Evolutionary conservation across 1,140 invertebrate genomes (phyloP), one percentile per base, ranked within the genome.

Genomic region (Aphidius ervi): DNA sequence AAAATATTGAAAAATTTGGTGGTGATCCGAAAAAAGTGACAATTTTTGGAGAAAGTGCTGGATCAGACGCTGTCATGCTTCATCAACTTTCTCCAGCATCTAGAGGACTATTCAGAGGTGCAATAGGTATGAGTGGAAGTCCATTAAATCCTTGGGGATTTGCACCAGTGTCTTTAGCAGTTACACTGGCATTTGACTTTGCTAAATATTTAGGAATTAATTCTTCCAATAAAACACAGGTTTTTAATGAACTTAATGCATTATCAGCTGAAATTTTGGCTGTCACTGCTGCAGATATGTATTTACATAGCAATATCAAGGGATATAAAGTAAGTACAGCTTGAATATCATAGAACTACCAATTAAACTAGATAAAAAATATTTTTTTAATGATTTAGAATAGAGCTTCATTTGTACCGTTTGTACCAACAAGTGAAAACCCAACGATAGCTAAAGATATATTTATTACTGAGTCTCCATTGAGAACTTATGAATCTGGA

Each of bases 111-210:
- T 31, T 31, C 4, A 31, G 23, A 31, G 23, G 23, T 31, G 23
- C 23, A 31, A 31, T 31, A 3, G 23, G 2, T 76, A 81, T 70
- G 80, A 87, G 86, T 71, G 89, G 88, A 0, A 79, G 83, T 37
- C 85, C 87, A 10, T 66, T 88, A 4, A 83, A 82, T 59, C 82
- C 84, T 10, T 90, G 87, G 87, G 83, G 85, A 5, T 75, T 87
- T 50, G 77, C 80, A 49, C 64, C 78, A 6, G 66, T 82, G n/a
- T 77, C 82, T 1, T 77, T 82, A 48, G 80, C 82, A 0, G 74
- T 77, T 0, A 72, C 68, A 1, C 78, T 77, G 16, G 78, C 79
- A 3, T 70, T 80, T 0, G 9, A 48, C 77, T 71, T 77, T 0
- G 81, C 74, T 1, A 5, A 78, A 75, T 58, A 82, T 76, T 6